Evolutionary conservation across 2,797 vertebrate genomes (phyloP).

Genomic region (Smutsia temminckii): DNA sequence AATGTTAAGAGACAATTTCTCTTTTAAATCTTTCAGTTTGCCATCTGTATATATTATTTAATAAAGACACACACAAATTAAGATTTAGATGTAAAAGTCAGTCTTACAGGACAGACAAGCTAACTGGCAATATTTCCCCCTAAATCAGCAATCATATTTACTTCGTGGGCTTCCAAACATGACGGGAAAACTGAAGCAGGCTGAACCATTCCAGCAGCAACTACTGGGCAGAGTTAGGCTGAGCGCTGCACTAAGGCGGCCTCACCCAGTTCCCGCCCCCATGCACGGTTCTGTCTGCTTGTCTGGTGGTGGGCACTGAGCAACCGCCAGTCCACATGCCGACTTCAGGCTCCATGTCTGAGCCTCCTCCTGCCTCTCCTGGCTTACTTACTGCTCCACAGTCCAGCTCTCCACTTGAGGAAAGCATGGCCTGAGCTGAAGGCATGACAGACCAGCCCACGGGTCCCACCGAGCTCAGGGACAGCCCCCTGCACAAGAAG

Average conservation of each 20-base stretch:
- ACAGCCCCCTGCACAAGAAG: not conserved
- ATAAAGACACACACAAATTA: not conserved
- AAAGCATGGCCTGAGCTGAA: not conserved
- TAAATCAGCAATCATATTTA: not conserved
- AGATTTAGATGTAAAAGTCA: not conserved
- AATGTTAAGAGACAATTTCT: not conserved
- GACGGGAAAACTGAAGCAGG: not conserved
- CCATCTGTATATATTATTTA: not conserved
- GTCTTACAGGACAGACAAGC: not conserved
- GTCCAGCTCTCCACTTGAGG: not conserved
- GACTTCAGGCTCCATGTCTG: fast-evolving
- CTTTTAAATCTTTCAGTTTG: not conserved
- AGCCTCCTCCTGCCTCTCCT: not conserved
- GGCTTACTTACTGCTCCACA: not conserved
- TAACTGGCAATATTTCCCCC: not conserved
- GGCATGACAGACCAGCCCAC: not conserved
- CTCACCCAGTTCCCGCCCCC: not conserved
- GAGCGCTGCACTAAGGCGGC: not conserved
- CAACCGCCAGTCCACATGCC: not conserved
- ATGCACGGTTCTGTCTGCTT: not conserved
- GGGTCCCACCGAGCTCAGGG: not conserved
- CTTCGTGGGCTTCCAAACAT: not conserved
- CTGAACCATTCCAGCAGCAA: not conserved
- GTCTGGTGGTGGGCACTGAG: not conserved
- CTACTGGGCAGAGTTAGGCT: not conserved